Evolutionary conservation across 2,797 vertebrate genomes (phyloP), one percentile per base, ranked within the genome.

Genomic region (Capromys pilorides): DNA sequence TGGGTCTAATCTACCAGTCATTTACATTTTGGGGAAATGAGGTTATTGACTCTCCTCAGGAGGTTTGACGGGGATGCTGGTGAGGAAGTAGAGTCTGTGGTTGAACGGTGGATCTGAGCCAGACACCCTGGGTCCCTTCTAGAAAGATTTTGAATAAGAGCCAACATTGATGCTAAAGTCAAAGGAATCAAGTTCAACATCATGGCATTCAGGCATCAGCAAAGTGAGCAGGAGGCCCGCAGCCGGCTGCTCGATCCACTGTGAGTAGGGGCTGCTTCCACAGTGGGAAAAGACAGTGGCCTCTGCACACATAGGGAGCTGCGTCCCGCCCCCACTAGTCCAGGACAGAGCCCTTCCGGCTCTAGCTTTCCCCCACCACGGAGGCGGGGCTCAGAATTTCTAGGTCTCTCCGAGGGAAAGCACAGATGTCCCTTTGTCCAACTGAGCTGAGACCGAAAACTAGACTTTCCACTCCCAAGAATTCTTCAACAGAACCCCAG

Each of bases 311-410:
- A 1, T 22, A 2, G 24, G 36, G 9, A 16, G 18, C 18, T 1
- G 11, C 5, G 5, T 7, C 1, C 22, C 26, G 26, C 24, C n/a
- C 81, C 6, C 10, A n/a, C 36, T 28, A 16, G 57, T 3, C 0
- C 12, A 6, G 54, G 41, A 16, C 41, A 36, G 26, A 49, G 28
- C 22, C 31, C 36, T 59, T 33, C 28, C 59, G 1, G 51, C 5
- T 7, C 77, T n/a, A 39, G 10, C 8, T 73, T 57, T 24, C 36
- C 51, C 57, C 45, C 41, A 26, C 28, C 10, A 0, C 2, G n/a
- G 24, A 92, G n/a, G 57, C 18, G 51, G 26, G 26, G 9, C 88
- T 64, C 14, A 0, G 6, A 4, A 4, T 73, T 69, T 33, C 66
- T 82, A 67, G 33, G 16, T 3, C 3, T 49, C 18, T 39, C 13